Evolutionary conservation across 2,113 vertebrate species (phyloP), one percentile per base, ranked within the genome.

Genomic region (Axis porcinus): DNA sequence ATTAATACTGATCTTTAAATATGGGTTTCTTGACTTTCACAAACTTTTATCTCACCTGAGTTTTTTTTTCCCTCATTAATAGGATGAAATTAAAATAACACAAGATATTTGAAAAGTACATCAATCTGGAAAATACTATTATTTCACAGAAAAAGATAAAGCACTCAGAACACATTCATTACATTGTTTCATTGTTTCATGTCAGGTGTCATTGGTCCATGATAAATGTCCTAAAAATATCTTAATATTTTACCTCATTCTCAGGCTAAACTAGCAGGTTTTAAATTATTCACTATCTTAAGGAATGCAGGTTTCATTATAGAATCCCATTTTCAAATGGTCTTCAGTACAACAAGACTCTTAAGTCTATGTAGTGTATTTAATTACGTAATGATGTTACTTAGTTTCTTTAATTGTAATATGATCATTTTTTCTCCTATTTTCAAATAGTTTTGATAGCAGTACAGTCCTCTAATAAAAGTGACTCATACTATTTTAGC

Each of bases 81-180:
- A 67, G 45, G 12, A 96, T 55, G 15, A 96, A 84, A 52, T 86
- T 97, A 89, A 96, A 98, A 2, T 1, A 57, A 93, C n/a, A 64
- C 15, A 86, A 45, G 47, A 16, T 62, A 83, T 91, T 97, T 70
- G 14, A 60, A 91, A 97, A 94, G 4, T 19, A 1, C 6, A 12
- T 50, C 28, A 82, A 45, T 21, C 7, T 62, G 17, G 50, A 87
- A 92, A 40, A 90, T 19, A 78, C 1, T 17, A 94, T 74, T 92
- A 86, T 86, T 92, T 93, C 62, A 90, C 8, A 97, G 92, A 86
- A 93, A 3, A 95, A 95, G 52, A 78, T 43, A 0, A 91, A 86
- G 92, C 76, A 40, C 30, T 62, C 21, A 21, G 89, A 81, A 74
- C 1, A 76, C 28, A n/a, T 12, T 78, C 84, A 78, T 67, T 43